phyloP scores from a whole-genome alignment of 2,888 invertebrate genomes.

The Cylloceria caligata region DNA sequence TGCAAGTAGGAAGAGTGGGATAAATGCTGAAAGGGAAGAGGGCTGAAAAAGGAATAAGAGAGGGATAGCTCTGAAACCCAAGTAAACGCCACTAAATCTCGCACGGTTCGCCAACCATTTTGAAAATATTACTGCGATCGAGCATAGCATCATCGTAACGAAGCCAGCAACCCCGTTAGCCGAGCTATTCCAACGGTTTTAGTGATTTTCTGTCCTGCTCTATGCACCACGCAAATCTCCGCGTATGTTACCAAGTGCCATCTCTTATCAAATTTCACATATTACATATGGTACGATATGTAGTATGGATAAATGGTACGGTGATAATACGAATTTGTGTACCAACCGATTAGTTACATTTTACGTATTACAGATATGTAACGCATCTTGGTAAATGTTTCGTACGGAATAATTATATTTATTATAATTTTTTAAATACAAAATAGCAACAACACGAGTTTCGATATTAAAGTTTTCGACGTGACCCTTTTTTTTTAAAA shows the following conservation, averaged over 20 bases:
- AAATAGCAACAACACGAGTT: no score
- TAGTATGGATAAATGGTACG: not conserved
- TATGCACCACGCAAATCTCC: conserved; percentile 3
- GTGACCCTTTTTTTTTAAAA: no score
- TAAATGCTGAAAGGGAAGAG: conserved; percentile 42
- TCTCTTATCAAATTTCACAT: conserved; percentile 2
- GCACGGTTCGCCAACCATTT: conserved; percentile 67
- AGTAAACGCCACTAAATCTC: conserved; percentile 66
- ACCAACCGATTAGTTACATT: no score
- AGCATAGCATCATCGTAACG: conserved; percentile 50
- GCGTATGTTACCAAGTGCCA: conserved; percentile 17
- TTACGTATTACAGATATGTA: no score
- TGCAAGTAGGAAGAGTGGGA: conserved; percentile 14
- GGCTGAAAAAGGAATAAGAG: conserved; percentile 29
- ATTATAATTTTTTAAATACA: no score
- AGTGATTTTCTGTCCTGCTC: not conserved
- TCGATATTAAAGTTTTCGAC: no score
- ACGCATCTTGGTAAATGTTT: no score
- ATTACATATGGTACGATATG: no score
- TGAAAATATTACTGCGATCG: conserved; percentile 61
- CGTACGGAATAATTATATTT: no score
- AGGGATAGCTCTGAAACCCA: conserved; percentile 57
- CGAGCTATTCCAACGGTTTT: conserved; percentile 50
- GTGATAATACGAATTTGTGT: not conserved
- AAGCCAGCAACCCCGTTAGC: conserved; percentile 40